Evolutionary conservation across 2,888 invertebrate species (phyloP).

Genomic region (Fragum fragum): DNA sequence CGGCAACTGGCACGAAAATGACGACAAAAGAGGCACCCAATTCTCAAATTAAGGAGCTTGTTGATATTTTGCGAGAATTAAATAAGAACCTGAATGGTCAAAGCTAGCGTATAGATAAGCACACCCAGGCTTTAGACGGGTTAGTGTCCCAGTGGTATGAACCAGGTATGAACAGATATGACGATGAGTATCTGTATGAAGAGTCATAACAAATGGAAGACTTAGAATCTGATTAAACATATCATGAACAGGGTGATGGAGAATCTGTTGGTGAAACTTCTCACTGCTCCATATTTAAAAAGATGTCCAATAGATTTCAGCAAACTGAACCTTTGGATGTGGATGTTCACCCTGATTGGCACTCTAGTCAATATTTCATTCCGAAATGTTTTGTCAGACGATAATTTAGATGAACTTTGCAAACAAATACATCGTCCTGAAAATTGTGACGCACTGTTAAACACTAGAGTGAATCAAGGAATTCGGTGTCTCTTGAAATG

Average conservation of each 20-base stretch:
- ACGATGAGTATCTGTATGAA: neutral
- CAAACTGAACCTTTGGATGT: neutral
- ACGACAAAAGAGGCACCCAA: neutral
- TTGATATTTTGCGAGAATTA: conserved; percentile 5
- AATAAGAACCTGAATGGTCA: conserved; percentile 21
- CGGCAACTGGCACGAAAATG: neutral
- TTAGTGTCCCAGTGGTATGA: neutral
- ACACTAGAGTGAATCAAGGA: conserved; percentile 36
- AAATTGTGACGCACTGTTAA: conserved; percentile 24
- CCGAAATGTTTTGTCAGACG: conserved; percentile 33
- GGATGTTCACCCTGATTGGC: conserved; percentile 20
- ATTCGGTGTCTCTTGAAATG: conserved; percentile 40
- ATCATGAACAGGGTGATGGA: neutral
- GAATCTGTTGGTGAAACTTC: neutral
- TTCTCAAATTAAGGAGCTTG: neutral
- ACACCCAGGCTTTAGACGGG: neutral
- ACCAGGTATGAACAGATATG: neutral
- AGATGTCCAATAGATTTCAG: conserved; percentile 16
- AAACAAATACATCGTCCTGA: conserved; percentile 22
- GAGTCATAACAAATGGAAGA: neutral
- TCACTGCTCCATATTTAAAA: conserved; percentile 4
- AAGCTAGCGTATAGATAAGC: conserved; percentile 28
- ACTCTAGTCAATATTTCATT: conserved; percentile 24
- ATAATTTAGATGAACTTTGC: neutral
- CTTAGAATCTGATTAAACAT: neutral